Conservation (phyloP, 2,113 vertebrate species). For the Scatophagus argus region DNA sequence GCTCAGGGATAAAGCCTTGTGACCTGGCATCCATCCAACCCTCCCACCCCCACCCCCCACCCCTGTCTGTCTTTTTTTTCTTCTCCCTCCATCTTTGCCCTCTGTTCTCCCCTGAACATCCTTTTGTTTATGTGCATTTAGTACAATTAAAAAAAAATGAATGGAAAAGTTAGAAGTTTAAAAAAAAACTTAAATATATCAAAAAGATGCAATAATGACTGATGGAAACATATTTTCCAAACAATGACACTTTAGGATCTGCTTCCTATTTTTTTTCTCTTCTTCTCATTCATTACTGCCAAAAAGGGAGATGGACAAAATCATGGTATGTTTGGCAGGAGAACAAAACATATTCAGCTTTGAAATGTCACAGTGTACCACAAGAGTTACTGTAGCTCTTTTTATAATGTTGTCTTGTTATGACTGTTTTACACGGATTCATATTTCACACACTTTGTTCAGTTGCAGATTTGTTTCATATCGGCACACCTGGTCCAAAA, state of each 20-base stretch:
- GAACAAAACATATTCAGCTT: neutral
- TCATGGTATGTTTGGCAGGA: neutral
- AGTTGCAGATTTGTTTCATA: constrained; percentile 5
- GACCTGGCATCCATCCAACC: constrained; percentile 72
- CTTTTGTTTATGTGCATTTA: constrained; percentile 49
- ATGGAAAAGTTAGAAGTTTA: neutral
- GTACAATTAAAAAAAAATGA: neutral
- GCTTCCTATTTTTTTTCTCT: constrained; percentile 12
- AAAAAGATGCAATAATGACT: constrained; percentile 7
- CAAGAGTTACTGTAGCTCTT: neutral
- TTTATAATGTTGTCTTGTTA: neutral
- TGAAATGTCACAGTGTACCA: neutral
- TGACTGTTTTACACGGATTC: no score
- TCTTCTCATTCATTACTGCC: neutral
- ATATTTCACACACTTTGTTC: no score
- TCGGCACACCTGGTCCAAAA: constrained; percentile 25
- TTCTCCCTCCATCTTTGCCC: neutral
- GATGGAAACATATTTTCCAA: constrained; percentile 48
- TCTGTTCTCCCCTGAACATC: neutral
- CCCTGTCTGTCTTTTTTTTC: constrained; percentile 7
- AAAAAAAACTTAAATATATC: constrained; percentile 9
- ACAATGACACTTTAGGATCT: constrained; percentile 7
- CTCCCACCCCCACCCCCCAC: constrained; percentile 32
- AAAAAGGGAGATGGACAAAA: neutral
- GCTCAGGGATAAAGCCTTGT: constrained; percentile 70